Percentiles rank a stretch among this genome's conserved stretches.
phyloP scores from a whole-genome alignment of 2,888 invertebrate genomes.

The Agriopis marginaria region DNA sequence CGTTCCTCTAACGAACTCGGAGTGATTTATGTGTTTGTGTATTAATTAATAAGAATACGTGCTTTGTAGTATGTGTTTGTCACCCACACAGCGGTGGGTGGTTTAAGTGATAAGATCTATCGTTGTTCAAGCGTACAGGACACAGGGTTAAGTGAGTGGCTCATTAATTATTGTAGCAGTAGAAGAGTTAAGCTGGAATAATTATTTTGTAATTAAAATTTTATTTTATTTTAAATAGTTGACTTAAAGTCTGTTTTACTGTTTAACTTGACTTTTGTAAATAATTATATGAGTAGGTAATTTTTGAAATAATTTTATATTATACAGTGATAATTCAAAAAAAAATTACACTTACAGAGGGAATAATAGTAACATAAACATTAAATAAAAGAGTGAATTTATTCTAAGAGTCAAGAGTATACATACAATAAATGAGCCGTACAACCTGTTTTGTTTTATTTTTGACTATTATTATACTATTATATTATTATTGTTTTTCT shows the following conservation, averaged over 20 bases:
- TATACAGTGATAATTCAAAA: no score
- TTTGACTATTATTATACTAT: no score
- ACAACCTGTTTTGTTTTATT: no score
- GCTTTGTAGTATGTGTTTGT: slow-evolving; percentile 35
- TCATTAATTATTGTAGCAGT: slow-evolving; percentile 38
- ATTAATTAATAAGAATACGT: slow-evolving; percentile 81
- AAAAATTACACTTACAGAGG: no score
- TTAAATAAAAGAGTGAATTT: no score
- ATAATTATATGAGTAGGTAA: no score
- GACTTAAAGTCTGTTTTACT: not conserved
- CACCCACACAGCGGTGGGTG: slow-evolving; percentile 54
- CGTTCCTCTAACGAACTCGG: slow-evolving; percentile 82
- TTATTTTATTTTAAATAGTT: not conserved
- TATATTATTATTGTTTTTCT: no score
- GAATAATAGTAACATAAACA: no score
- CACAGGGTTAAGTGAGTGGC: slow-evolving; percentile 39
- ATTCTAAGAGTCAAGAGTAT: no score
- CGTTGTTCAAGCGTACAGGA: slow-evolving; percentile 36
- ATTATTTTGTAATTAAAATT: slow-evolving; percentile 15
- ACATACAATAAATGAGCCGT: no score
- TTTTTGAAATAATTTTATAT: no score
- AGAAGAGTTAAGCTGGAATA: slow-evolving; percentile 24
- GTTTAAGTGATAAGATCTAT: slow-evolving; percentile 52
- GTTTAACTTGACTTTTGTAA: no score
- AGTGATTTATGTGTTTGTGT: slow-evolving; percentile 83